Evolutionary conservation across 2,888 invertebrate species (phyloP).

Genomic region (Pyrgus malvae): DNA sequence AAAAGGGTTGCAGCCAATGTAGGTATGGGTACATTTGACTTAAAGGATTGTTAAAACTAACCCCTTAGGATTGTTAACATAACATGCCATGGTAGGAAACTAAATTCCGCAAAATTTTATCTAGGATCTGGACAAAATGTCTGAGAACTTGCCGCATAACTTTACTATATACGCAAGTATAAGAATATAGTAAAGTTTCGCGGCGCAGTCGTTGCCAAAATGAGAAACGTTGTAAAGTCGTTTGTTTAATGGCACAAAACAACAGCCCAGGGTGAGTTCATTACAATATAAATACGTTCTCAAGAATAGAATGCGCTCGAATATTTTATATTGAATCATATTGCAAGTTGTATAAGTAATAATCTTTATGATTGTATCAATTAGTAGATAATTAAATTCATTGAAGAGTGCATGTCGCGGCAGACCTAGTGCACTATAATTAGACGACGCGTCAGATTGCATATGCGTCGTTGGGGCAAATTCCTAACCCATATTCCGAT

Average conservation of each 20-base stretch:
- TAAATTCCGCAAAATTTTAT: background rate
- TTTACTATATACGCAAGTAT: background rate
- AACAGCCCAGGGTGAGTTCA: slow-evolving; percentile 11
- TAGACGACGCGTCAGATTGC: slow-evolving; percentile 61
- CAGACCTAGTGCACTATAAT: slow-evolving; percentile 56
- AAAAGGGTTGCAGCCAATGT: too few species aligned
- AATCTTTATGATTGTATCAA: slow-evolving; percentile 23
- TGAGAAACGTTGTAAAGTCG: slow-evolving; percentile 17
- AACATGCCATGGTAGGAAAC: background rate
- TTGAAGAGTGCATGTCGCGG: slow-evolving; percentile 47
- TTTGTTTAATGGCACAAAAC: slow-evolving; percentile 12
- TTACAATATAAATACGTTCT: background rate
- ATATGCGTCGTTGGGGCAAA: slow-evolving; percentile 57
- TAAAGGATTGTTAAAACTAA: too few species aligned
- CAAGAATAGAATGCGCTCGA: background rate
- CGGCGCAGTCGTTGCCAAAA: slow-evolving; percentile 21
- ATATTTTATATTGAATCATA: background rate
- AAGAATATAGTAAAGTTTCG: background rate
- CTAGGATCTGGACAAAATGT: slow-evolving; percentile 1
- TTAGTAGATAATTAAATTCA: slow-evolving; percentile 42
- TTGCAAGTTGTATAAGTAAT: background rate
- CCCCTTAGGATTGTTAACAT: too few species aligned
- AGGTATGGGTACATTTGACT: too few species aligned
- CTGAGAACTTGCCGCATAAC: background rate
- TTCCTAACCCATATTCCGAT: slow-evolving; percentile 58